These are phyloP conservation scores for Neodontobutis hainanensis DNA, from an alignment of 2,113 vertebrate genomes.

Conservation along the genomic window DNA sequence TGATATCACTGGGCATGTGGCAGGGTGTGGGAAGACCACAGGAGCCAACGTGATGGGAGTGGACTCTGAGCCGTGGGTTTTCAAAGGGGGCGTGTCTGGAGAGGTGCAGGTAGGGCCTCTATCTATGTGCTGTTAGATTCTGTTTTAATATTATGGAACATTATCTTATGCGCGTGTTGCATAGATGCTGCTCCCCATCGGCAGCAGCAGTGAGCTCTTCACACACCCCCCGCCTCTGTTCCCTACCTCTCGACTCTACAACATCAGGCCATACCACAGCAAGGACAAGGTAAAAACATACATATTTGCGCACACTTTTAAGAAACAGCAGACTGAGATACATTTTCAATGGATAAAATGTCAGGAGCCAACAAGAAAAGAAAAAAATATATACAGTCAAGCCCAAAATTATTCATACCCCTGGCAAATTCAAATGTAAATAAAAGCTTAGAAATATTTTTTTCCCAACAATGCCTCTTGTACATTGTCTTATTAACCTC, in stretches of 20 bases:
- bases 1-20: background rate
- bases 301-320: background rate
- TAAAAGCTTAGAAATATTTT: too few relatives aligned
- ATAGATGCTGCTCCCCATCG: conserved; percentile 84
- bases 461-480: too few relatives aligned
- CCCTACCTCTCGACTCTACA: conserved; percentile 81
- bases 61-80: conserved; percentile 83
- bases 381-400: too few relatives aligned
- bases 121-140: background rate
- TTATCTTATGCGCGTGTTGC: conserved; percentile 26
- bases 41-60: conserved; percentile 69
- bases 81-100: conserved; percentile 84
- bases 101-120: conserved; percentile 83
- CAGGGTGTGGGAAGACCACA: conserved; percentile 83
- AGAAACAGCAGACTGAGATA: too few relatives aligned
- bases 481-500: too few relatives aligned
- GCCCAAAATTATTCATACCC: too few relatives aligned
- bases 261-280: conserved; percentile 81
- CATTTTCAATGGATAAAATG: too few relatives aligned
- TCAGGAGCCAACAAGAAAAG: too few relatives aligned
- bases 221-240: conserved; percentile 86
- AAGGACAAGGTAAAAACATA: conserved; percentile 81
- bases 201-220: conserved; percentile 84
- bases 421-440: too few relatives aligned
- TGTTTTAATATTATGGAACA: background rate